These are phyloP conservation scores for Axea sp. DNA, from an alignment of 2,888 invertebrate species.

Conservation along the genomic window DNA sequence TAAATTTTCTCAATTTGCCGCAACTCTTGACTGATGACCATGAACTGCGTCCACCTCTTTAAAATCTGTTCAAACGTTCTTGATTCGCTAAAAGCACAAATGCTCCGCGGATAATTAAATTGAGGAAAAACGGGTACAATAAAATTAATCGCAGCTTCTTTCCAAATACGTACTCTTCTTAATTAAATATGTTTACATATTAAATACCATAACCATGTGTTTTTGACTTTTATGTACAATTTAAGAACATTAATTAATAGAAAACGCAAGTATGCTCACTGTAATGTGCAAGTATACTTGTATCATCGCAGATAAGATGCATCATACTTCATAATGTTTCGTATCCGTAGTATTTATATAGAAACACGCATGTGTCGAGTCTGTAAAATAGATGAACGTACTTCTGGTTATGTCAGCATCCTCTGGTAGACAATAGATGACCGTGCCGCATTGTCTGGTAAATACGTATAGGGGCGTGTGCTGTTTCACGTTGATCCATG, in stretches of 20 bases:
- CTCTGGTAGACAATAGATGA: slow-evolving; percentile 76
- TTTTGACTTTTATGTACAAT: no score
- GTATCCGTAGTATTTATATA: slow-evolving; percentile 44
- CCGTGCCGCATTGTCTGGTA: slow-evolving; percentile 73
- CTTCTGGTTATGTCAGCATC: slow-evolving; percentile 78
- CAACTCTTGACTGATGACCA: slow-evolving; percentile 67
- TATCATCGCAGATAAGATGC: slow-evolving; percentile 46
- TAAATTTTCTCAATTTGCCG: slow-evolving; percentile 71
- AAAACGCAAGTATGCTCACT: slow-evolving; percentile 12
- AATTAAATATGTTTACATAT: slow-evolving; percentile 19
- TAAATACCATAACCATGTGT: no score
- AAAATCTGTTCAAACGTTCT: slow-evolving; percentile 34
- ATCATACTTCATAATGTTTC: slow-evolving; percentile 49
- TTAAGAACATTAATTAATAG: slow-evolving; percentile 2
- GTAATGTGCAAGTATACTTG: slow-evolving; percentile 12
- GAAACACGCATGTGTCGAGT: slow-evolving; percentile 61
- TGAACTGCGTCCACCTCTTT: slow-evolving; percentile 69
- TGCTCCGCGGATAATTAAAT: slow-evolving; percentile 34
- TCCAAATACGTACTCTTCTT: neutral
- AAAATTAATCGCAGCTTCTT: slow-evolving; percentile 5
- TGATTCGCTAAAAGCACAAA: slow-evolving; percentile 12
- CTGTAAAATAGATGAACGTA: slow-evolving; percentile 70
- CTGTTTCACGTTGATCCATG: slow-evolving; percentile 72
- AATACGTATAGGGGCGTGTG: slow-evolving; percentile 67
- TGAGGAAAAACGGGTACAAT: slow-evolving; percentile 25